Base-by-base conservation (phyloP, 2,888 invertebrate species). In the Notocelia uddmanniana region DNA sequence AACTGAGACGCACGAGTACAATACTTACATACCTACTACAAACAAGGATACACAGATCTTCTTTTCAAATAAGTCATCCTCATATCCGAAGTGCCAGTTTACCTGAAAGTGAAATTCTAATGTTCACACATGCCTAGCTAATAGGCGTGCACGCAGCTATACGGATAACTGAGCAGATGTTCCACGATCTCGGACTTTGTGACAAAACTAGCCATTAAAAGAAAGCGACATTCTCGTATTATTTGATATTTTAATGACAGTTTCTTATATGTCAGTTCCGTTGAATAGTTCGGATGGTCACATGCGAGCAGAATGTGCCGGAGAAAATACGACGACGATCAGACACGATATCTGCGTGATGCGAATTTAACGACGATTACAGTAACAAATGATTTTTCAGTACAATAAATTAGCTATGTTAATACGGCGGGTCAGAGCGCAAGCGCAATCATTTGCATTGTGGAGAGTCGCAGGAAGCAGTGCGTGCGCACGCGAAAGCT, bases 251-350 rank as follows among this genome's bases (percentile, higher is more conserved):
- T 85, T 86, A 89, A 89, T 87, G 88, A 88, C 89, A 88, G 85
- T 89, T 92, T 92, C 88, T 89, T 89, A 77, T 77, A 81, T 88
- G 85, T 88, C 87, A 91, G 88, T 90, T 90, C 90, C 88, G 90
- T 87, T 84, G 86, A 89, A 92, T 93, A 86, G 88, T 88, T 90
- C 76, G 88, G 84, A 93, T 92, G 83, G 87, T 84, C 83, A 88
- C 92, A 92, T 91, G 93, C 93, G 75, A 92, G 84, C 81, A 67
- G 77, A 78, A 80, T 81, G 78, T 80, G 75, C 80, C 80, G 86
- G 89, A 89, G 87, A 89, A 86, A 91, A 87, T 76, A 85, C 82
- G 84, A 83, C 78, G 76, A 79, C 81, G 75, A 77, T 81, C 77
- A 79, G 77, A 79, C 87, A 85, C 83, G 86, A 83, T 75, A 84